A percentile compares a stretch with the other conserved stretches of the same genome.
Evolutionary conservation across 1,140 invertebrate genomes (phyloP).

Genomic region (Cyclargus thomasi): DNA sequence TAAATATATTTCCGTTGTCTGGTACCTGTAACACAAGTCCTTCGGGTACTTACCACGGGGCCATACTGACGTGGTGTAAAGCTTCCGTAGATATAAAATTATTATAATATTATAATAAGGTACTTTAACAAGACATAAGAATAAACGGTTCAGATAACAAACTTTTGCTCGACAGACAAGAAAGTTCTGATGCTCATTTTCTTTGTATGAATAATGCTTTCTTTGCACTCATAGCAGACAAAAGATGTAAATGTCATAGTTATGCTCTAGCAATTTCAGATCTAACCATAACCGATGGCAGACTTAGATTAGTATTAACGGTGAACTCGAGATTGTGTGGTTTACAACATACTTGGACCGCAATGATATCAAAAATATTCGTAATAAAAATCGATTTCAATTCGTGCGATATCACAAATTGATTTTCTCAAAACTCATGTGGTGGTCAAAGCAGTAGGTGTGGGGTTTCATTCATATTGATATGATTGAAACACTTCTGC

Average conservation of each 20-base stretch:
- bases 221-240: not conserved
- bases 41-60: too few relatives aligned
- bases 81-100: too few relatives aligned
- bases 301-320: slow-evolving; percentile 25
- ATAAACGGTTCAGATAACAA: too few relatives aligned
- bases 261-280: slow-evolving; percentile 26
- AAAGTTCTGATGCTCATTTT: not conserved
- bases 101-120: too few relatives aligned
- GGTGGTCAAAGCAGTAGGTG: too few relatives aligned
- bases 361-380: slow-evolving; percentile 13
- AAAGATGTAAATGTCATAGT: slow-evolving; percentile 19
- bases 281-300: slow-evolving; percentile 26
- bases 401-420: not conserved
- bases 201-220: not conserved
- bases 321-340: slow-evolving; percentile 19
- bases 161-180: too few relatives aligned
- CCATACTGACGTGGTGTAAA: too few relatives aligned
- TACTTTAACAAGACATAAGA: too few relatives aligned
- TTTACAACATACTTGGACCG: slow-evolving; percentile 18
- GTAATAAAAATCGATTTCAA: slow-evolving; percentile 6
- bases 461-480: too few relatives aligned
- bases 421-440: not conserved
- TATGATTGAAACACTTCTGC: too few relatives aligned
- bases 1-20: too few relatives aligned
- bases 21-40: too few relatives aligned